Conservation (phyloP, 2,888 invertebrate genomes). For the Drosophila demipolita region DNA sequence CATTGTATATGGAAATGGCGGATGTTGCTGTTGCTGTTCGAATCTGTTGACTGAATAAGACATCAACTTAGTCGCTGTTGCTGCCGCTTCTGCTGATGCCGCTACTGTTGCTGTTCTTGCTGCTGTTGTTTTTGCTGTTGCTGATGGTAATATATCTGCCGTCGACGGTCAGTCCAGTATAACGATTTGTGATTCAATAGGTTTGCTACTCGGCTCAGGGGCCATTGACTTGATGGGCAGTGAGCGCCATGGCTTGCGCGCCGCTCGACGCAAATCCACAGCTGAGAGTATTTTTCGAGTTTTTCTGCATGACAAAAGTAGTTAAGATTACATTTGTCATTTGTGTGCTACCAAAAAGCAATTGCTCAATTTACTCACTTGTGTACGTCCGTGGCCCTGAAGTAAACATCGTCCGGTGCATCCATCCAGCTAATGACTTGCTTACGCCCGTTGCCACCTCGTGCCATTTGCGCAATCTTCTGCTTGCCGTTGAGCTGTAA, state of each 20-base stretch:
- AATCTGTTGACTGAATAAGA: constrained; percentile 69
- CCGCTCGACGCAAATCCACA: constrained; percentile 92
- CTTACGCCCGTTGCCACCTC: constrained; percentile 91
- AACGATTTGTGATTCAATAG: constrained; percentile 89
- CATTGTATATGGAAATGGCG: constrained; percentile 88
- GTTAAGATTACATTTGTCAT: background rate
- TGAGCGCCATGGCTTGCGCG: constrained; percentile 93
- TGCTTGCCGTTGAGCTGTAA: constrained; percentile 92
- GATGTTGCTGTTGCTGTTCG: constrained; percentile 76
- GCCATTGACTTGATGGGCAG: constrained; percentile 85
- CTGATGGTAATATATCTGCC: constrained; percentile 64
- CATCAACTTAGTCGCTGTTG: constrained; percentile 61
- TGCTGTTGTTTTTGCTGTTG: constrained; percentile 39
- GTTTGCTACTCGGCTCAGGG: constrained; percentile 80
- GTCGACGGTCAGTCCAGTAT: constrained; percentile 90
- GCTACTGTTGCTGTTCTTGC: constrained; percentile 30
- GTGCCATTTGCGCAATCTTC: constrained; percentile 91
- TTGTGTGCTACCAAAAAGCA: background rate
- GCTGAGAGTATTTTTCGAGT: constrained; percentile 92
- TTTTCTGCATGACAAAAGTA: constrained; percentile 87
- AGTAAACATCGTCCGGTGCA: constrained; percentile 98
- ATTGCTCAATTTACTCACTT: constrained; percentile 88
- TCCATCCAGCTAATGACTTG: constrained; percentile 99
- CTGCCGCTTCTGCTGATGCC: constrained; percentile 27
- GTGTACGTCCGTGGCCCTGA: constrained; percentile 94